Percentiles rank a stretch among this genome's conserved stretches.
Evolutionary conservation across 2,888 invertebrate genomes (phyloP).

Genomic region (Drosophila sordidula): DNA sequence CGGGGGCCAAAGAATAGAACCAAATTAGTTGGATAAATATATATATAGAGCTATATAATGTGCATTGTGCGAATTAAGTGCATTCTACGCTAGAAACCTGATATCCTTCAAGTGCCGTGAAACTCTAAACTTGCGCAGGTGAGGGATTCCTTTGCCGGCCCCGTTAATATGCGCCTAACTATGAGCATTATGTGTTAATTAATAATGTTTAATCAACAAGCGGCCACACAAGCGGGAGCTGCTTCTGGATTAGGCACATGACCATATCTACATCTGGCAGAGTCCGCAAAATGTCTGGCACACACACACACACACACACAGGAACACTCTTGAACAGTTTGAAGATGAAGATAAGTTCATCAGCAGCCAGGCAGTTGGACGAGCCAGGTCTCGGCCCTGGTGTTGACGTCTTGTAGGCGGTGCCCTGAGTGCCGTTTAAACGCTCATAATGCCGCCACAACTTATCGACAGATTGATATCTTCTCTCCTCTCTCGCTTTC

Average conservation of each 20-base stretch:
- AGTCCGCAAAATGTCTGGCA: constrained; percentile 52
- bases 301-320: constrained; percentile 15
- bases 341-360: constrained; percentile 75
- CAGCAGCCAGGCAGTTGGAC: constrained; percentile 36
- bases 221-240: constrained; percentile 38
- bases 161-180: constrained; percentile 20
- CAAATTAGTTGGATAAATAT: constrained; percentile 65
- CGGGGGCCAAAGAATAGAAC: constrained; percentile 20
- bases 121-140: constrained; percentile 57
- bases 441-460: constrained; percentile 69
- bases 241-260: constrained; percentile 51
- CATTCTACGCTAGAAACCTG: constrained; percentile 64
- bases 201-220: constrained; percentile 78
- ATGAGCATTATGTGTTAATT: constrained; percentile 52
- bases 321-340: constrained; percentile 59
- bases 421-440: constrained; percentile 73
- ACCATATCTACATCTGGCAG: constrained; percentile 60
- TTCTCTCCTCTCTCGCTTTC: constrained; percentile 8
- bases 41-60: constrained; percentile 1
- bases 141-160: no score
- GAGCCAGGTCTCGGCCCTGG: constrained; percentile 5
- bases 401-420: constrained; percentile 81
- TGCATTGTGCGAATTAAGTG: constrained; percentile 72
- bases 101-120: constrained; percentile 51
- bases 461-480: constrained; percentile 77